Percentiles rank a stretch among this genome's conserved stretches.
These are phyloP conservation scores for Plutomurus gul DNA, from an alignment of 1,140 invertebrate genomes.

Conservation along the genomic window DNA sequence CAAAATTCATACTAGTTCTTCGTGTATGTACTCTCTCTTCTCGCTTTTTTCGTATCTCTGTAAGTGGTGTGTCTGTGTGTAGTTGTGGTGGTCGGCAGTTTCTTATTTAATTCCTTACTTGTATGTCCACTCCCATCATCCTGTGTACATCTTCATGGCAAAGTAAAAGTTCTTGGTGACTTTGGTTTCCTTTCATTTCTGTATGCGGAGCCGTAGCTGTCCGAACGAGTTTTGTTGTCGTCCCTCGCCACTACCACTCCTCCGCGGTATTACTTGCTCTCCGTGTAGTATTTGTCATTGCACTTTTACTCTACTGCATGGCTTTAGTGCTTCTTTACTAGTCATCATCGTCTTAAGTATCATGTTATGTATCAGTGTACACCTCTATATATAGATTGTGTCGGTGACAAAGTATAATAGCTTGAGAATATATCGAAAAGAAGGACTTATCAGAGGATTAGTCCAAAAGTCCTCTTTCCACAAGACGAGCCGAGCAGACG, in stretches of 20 bases:
- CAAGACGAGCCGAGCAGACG: background rate
- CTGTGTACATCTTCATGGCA: too few relatives aligned
- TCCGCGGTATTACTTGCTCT: background rate
- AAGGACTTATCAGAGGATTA: constrained; percentile 25
- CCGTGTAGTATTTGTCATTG: background rate
- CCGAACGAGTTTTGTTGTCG: background rate
- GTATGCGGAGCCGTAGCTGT: background rate
- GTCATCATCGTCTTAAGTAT: constrained; percentile 1
- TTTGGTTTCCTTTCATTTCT: too few relatives aligned
- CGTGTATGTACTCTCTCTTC: background rate
- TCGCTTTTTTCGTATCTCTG: background rate
- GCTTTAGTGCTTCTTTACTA: background rate
- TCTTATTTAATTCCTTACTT: too few relatives aligned
- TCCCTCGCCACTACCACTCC: background rate
- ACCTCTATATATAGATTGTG: background rate
- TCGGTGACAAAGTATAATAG: background rate
- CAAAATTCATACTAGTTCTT: background rate
- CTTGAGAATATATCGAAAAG: constrained; percentile 24
- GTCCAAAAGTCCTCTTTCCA: constrained; percentile 26
- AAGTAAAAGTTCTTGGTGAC: too few relatives aligned
- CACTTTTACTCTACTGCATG: background rate
- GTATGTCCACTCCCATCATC: too few relatives aligned
- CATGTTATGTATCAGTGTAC: background rate
- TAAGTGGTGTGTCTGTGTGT: too few relatives aligned
- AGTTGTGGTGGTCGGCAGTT: too few relatives aligned